Evolutionary conservation across 2,888 invertebrate species (phyloP), one percentile per base, ranked within the genome.

Genomic region (Xylophagus ater): DNA sequence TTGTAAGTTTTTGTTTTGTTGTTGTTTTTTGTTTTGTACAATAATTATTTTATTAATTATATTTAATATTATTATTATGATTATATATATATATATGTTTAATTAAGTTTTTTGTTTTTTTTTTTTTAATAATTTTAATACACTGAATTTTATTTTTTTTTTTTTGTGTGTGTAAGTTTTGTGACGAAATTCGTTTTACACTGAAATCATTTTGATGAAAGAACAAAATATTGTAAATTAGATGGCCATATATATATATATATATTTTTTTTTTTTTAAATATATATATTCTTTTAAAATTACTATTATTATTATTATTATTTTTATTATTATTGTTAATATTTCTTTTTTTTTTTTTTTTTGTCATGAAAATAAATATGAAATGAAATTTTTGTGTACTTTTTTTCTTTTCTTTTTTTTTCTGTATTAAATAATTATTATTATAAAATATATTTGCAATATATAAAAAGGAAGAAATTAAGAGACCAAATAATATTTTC

Each of bases 131-230:
- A 31, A 33, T 34, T 28, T 21, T 39, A 28, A 17, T 29, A 33
- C 39, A 33, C 37, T 37, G 31, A 38, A 24, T 38, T 21, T 21
- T 7, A 21, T 21, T 21, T 7, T 21, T 21, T 9, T 21, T 37
- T 41, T 47, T 47, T 42, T 43, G 46, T 47, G 46, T 49, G 47
- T 48, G 47, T 43, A 46, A 45, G 43, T 37, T 42, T 44, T 48
- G 45, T 49, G 47, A 49, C 41, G 49, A 45, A n/a, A 52, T 47
- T 48, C 48, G 46, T 45, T 44, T 49, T 46, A 49, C 51, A 51
- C 52, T 52, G 52, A 52, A 52, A 52, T 52, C 49, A 51, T 51
- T 52, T 52, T 50, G 51, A 49, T 46, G 49, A 52, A 47, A 52
- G 49, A 45, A 37, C 30, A 37, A 46, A 49, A 49, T 50, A 51